Evolutionary conservation across 2,113 vertebrate genomes (phyloP), one percentile per base, ranked within the genome.

Genomic region (Aix galericulata): DNA sequence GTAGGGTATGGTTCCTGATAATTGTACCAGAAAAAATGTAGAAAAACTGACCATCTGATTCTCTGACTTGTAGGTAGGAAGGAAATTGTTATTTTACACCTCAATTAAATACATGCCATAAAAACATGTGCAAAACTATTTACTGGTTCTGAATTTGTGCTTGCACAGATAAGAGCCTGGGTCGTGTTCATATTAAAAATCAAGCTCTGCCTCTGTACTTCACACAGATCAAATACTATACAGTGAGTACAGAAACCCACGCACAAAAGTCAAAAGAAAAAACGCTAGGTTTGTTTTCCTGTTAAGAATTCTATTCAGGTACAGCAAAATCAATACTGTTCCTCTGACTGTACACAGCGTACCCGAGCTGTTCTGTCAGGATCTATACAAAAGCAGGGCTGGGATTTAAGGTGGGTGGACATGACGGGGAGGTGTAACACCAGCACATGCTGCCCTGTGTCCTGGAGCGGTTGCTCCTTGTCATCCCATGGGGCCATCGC

Each of bases 311-410:
- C 93, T 93, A 86, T 74, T 87, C 92, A 91, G 89, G 91, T 96
- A 82, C 81, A 89, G 71, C 62, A 94, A 89, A 97, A 97, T 95
- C 94, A 91, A 92, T 95, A 94, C 86, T 80, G 89, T 93, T 83
- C 77, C 89, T 92, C 89, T 85, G 94, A 88, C 88, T 82, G 91
- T 94, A 95, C 95, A 95, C 78, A 77, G 82, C 27, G 59, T 92
- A 87, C 91, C 88, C 17, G 12, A 93, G 88, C 86, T 67, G 36
- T 79, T 97, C 74, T 96, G 81, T 79, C 86, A 88, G 60, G 66
- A 88, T 94, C 94, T 88, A 68, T 90, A 88, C 6, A 88, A 82
- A 83, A 88, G 40, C 82, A 92, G 88, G 62, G 74, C 91, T 73
- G 62, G 77, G 67, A 91, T 94, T 91, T 89, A 69, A 78, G 83